Evolutionary conservation across 1,140 invertebrate species (phyloP), one percentile per base, ranked within the genome.

Genomic region (Pogonomyrmex barbatus): DNA sequence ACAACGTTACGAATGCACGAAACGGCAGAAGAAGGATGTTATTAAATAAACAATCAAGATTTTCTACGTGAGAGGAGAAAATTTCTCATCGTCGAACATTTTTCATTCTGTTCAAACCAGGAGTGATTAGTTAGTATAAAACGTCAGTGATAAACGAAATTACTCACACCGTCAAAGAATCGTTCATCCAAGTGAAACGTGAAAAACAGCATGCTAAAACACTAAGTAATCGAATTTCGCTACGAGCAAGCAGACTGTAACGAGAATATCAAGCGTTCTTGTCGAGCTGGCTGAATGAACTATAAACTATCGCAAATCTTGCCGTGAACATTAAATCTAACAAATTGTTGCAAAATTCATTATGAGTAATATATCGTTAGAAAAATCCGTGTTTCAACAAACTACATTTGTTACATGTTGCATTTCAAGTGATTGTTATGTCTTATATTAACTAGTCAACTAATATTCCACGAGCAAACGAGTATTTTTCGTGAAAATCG

Each of bases 181-280:
- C 89, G 89, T 90, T 90, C 88, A 87, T 90, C 89, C 76, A 68
- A 60, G 17, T 68, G 52, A 85, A 67, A 89, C 54, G 60, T 90
- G 62, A 85, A 54, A 52, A 89, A 90, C 86, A 77, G 75, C 89
- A 90, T 90, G 89, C 89, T 89, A 60, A 24, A 85, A 71, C 77
- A 87, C 76, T 85, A 81, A 76, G 62, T 89, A 75, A 85, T 90
- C 70, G 87, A 90, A 56, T 67, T 81, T 45, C 33, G 56, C 89
- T 90, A 90, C 89, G 86, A 67, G 75, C 88, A 90, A 87, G 88
- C 81, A 90, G 86, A 81, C 76, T 85, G 52, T 77, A 87, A 77
- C 50, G 67, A 52, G 81, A 87, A 65, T 75, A 85, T 73, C 85
- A 90, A 90, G 89, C 89, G 85, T 75, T 83, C 68, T 81, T 81